Percentiles rank a stretch among this genome's conserved stretches.
Evolutionary conservation across 2,888 invertebrate genomes (phyloP).

Genomic region (Mythimna impura): DNA sequence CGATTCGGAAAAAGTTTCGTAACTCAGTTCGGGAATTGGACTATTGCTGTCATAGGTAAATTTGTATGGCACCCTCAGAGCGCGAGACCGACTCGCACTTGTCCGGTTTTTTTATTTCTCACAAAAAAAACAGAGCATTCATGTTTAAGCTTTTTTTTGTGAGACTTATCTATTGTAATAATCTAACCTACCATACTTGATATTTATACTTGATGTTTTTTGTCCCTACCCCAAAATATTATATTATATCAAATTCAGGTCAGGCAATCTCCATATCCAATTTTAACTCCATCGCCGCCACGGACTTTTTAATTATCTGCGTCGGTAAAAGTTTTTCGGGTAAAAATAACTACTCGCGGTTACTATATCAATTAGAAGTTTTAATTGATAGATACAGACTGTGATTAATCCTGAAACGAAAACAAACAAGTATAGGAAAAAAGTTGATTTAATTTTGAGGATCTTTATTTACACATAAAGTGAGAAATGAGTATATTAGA

Average conservation of each 20-base stretch:
- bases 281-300: conserved; percentile 40
- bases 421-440: neutral
- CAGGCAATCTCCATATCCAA: conserved; percentile 52
- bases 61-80: too few relatives aligned
- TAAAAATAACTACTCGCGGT: conserved; percentile 21
- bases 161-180: too few relatives aligned
- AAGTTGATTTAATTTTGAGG: neutral
- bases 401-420: neutral
- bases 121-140: too few relatives aligned
- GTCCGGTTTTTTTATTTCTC: too few relatives aligned
- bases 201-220: neutral
- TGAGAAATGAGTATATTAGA: too few relatives aligned
- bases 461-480: too few relatives aligned
- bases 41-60: too few relatives aligned
- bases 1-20: too few relatives aligned
- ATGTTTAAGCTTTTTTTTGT: too few relatives aligned
- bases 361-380: conserved; percentile 34
- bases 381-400: conserved; percentile 14
- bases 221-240: conserved; percentile 14
- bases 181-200: too few relatives aligned
- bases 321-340: conserved; percentile 13
- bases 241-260: conserved; percentile 21
- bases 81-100: too few relatives aligned
- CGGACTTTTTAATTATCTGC: conserved; percentile 37
- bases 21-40: too few relatives aligned